phyloP scores from a whole-genome alignment of 2,113 vertebrate species.

The Ceyx margarethae region DNA sequence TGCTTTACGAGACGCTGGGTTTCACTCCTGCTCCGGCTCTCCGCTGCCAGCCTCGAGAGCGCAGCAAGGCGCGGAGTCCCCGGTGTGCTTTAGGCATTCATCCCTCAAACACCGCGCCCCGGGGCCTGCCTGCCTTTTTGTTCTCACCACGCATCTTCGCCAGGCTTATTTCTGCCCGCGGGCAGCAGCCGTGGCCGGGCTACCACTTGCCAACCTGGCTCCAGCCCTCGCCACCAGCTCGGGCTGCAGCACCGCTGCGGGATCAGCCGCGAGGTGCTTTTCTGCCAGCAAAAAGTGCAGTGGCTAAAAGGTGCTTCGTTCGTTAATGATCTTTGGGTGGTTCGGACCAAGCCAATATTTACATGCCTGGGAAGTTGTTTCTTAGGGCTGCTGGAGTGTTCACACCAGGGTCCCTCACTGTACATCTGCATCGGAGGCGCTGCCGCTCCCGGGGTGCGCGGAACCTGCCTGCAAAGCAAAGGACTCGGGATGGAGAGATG shows the following conservation, averaged over 20 bases:
- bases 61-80: slow-evolving; percentile 7
- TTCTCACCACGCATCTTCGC: background rate
- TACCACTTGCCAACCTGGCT: background rate
- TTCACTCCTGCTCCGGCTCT: slow-evolving; percentile 1
- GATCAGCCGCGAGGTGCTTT: background rate
- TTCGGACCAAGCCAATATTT: background rate
- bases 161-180: slow-evolving; percentile 25
- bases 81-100: slow-evolving; percentile 29
- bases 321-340: background rate
- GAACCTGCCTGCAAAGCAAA: background rate
- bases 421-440: background rate
- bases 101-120: slow-evolving; percentile 2
- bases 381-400: background rate
- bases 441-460: fast-evolving
- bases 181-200: slow-evolving; percentile 5
- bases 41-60: slow-evolving; percentile 5
- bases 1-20: slow-evolving; percentile 28
- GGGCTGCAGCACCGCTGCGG: background rate
- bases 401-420: background rate
- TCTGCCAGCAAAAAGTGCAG: background rate
- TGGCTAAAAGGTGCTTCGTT: background rate
- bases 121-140: slow-evolving; percentile 25
- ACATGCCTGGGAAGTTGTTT: background rate
- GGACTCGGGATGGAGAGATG: background rate
- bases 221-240: background rate